Percentiles rank a stretch among this genome's conserved stretches.
phyloP scores from a whole-genome alignment of 2,113 vertebrate genomes.

The Pardalotus punctatus region DNA sequence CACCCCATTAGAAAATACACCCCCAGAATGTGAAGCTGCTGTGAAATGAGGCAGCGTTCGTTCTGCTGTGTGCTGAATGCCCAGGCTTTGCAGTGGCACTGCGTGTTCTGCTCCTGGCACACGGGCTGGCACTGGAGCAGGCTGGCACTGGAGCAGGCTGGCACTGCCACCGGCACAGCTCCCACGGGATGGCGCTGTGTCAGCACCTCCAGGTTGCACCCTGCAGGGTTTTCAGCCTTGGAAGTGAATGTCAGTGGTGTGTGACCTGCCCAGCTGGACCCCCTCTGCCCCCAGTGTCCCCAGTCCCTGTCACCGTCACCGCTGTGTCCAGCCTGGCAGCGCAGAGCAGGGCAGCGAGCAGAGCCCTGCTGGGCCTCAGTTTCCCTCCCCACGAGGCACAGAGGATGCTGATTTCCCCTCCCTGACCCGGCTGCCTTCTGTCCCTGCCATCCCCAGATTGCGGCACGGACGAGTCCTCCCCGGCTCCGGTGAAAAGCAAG shows the following conservation, averaged over 20 bases:
- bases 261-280: background rate
- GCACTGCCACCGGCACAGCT: background rate
- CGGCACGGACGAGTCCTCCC: constrained; percentile 83
- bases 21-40: background rate
- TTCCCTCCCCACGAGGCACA: background rate
- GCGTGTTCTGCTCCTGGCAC: background rate
- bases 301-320: fast-evolving
- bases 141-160: background rate
- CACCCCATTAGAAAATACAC: background rate
- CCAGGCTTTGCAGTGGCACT: background rate
- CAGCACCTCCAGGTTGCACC: background rate
- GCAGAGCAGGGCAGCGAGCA: fast-evolving
- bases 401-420: fast-evolving
- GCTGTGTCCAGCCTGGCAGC: background rate
- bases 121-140: background rate
- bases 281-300: background rate
- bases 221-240: background rate
- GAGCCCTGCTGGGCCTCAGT: background rate
- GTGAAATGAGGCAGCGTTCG: background rate
- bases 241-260: background rate
- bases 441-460: constrained; percentile 67
- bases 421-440: background rate
- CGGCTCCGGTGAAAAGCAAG: constrained; percentile 90
- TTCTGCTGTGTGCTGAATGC: background rate
- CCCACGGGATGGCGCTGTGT: background rate